Conservation (phyloP, 1,140 invertebrate species). For the Bombus impatiens region DNA sequence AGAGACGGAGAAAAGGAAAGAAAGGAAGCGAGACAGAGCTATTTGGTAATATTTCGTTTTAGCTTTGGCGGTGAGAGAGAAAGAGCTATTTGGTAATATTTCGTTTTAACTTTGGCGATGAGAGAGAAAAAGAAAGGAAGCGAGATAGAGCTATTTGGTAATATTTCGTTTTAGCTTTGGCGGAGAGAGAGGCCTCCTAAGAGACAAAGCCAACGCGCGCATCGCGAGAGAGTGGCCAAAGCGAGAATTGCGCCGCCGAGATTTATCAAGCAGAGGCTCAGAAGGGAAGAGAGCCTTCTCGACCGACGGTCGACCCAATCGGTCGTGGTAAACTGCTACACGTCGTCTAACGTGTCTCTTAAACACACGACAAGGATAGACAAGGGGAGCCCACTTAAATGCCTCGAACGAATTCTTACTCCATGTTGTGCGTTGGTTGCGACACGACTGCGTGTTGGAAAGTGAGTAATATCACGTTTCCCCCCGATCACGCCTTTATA, state of each 20-base stretch:
- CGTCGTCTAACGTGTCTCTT: slow-evolving; percentile 29
- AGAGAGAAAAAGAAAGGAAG: slow-evolving; percentile 12
- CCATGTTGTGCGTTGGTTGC: slow-evolving; percentile 78
- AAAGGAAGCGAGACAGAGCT: slow-evolving; percentile 3
- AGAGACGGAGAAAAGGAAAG: not conserved
- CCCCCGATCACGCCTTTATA: slow-evolving; percentile 47
- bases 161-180: slow-evolving; percentile 49
- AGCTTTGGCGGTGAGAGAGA: slow-evolving; percentile 18
- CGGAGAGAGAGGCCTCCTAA: slow-evolving; percentile 31
- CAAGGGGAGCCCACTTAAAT: slow-evolving; percentile 70
- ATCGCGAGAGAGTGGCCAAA: slow-evolving; percentile 15
- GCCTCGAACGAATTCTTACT: slow-evolving; percentile 75
- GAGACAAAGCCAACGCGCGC: slow-evolving; percentile 51
- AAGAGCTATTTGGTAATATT: slow-evolving; percentile 40
- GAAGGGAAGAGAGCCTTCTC: slow-evolving; percentile 4
- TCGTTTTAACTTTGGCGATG: slow-evolving; percentile 42
- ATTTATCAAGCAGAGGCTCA: slow-evolving; percentile 7
- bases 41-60: slow-evolving; percentile 54
- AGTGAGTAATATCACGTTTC: slow-evolving; percentile 72
- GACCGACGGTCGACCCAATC: slow-evolving; percentile 13
- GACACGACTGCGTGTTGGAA: slow-evolving; percentile 76
- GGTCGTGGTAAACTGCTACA: slow-evolving; percentile 20
- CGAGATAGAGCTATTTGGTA: slow-evolving; percentile 39
- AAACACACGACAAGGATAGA: slow-evolving; percentile 56
- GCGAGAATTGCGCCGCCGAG: slow-evolving; percentile 41